phyloP scores from a whole-genome alignment of 2,797 vertebrate species.

The Gadopsis marmoratus region DNA sequence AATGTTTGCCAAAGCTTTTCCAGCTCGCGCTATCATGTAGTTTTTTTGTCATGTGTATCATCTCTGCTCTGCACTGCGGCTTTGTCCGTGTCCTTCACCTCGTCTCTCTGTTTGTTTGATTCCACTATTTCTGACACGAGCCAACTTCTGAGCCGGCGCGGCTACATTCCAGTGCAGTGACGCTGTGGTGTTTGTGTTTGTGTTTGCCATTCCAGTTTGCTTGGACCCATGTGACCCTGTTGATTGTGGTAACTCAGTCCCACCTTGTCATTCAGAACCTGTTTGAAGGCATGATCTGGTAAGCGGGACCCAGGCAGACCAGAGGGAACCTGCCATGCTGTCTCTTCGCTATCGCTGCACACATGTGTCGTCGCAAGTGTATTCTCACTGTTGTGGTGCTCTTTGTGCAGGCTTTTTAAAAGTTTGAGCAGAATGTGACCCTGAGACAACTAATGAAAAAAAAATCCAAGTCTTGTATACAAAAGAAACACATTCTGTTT shows the following conservation, averaged over 20 bases:
- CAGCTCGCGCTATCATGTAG: not conserved
- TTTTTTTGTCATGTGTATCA: not conserved
- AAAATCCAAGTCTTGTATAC: no score
- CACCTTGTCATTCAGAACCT: constrained; percentile 99
- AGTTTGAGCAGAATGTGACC: not conserved
- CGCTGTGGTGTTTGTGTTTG: constrained; percentile 72
- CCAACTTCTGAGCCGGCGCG: constrained; percentile 39
- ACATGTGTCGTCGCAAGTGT: constrained; percentile 10
- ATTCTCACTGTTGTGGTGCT: constrained; percentile 20
- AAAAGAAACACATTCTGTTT: not conserved
- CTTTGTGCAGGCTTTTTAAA: not conserved
- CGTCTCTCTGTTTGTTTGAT: not conserved
- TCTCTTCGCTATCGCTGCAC: constrained; percentile 21
- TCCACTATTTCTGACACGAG: constrained; percentile 34
- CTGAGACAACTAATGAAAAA: not conserved
- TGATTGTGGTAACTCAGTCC: constrained; percentile 99
- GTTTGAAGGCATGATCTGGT: constrained; percentile 99
- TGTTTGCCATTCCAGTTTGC: constrained; percentile 94
- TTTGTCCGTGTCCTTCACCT: not conserved
- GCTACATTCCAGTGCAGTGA: constrained; percentile 68
- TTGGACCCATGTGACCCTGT: constrained; percentile 99
- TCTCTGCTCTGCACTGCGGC: constrained; percentile 16
- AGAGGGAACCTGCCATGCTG: constrained; percentile 37
- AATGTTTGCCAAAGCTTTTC: not conserved
- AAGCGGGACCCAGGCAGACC: constrained; percentile 80